These are phyloP conservation scores for Poecilia picta DNA, from an alignment of 2,797 vertebrate genomes.

Conservation along the genomic window DNA sequence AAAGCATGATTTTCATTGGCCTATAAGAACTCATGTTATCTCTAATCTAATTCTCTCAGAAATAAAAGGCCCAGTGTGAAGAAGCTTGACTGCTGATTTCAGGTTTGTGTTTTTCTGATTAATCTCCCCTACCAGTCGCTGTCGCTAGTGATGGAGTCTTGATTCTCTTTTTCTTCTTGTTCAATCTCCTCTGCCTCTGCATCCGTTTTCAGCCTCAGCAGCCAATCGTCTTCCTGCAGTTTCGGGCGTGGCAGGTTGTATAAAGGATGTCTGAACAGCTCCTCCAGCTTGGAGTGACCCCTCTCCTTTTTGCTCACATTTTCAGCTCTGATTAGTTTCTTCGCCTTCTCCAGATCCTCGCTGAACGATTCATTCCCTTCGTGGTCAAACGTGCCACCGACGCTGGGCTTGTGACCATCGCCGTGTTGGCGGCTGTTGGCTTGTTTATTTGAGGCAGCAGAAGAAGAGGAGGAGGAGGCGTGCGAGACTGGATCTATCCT, in stretches of 20 bases:
- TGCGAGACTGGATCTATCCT: conserved; percentile 38
- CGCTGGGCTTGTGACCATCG: conserved; percentile 10
- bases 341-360: conserved; percentile 15
- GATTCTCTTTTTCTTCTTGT: conserved; percentile 29
- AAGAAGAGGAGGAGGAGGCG: conserved; percentile 49
- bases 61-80: background rate
- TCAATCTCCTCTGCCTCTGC: conserved; percentile 51
- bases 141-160: conserved; percentile 25
- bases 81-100: background rate
- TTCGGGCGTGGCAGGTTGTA: conserved; percentile 77
- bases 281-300: conserved; percentile 72
- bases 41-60: background rate
- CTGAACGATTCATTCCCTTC: conserved; percentile 6
- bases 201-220: conserved; percentile 78
- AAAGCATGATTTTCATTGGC: background rate
- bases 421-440: conserved; percentile 19
- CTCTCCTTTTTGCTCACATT: conserved; percentile 19
- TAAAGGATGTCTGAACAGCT: conserved; percentile 83
- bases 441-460: conserved; percentile 44
- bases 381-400: background rate
- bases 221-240: conserved; percentile 80
- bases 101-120: background rate
- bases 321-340: conserved; percentile 16
- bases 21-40: background rate
- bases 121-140: conserved; percentile 63